phyloP scores from a whole-genome alignment of 92 coral and sea anemone genomes.

The Galaxea fascicularis region DNA sequence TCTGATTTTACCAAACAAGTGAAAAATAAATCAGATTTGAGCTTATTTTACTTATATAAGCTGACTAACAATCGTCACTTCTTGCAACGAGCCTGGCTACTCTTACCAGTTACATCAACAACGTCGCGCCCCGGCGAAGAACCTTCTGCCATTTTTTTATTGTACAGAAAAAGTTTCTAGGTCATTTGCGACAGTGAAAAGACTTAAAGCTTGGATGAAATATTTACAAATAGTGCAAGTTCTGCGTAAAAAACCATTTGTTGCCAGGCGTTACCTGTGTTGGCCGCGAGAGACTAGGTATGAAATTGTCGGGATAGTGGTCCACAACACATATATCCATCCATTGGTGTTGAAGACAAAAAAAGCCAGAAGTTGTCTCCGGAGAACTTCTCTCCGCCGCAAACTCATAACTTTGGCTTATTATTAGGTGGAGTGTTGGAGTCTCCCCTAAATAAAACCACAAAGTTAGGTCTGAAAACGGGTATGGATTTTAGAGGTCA shows the following conservation, averaged over 20 bases:
- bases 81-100: neutral
- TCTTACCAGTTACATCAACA: slow-evolving; percentile 25
- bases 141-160: slow-evolving; percentile 17
- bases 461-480: too few relatives aligned
- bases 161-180: neutral
- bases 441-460: too few relatives aligned
- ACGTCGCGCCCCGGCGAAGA: slow-evolving; percentile 3
- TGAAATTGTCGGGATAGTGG: neutral
- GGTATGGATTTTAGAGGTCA: too few relatives aligned
- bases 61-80: neutral
- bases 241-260: neutral
- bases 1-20: slow-evolving; percentile 39
- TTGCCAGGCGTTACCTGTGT: slow-evolving; percentile 31
- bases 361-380: too few relatives aligned
- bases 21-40: neutral
- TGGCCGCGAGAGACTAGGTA: slow-evolving; percentile 16
- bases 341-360: too few relatives aligned
- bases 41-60: neutral
- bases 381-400: too few relatives aligned
- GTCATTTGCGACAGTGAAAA: neutral
- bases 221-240: too few relatives aligned
- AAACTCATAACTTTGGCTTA: too few relatives aligned
- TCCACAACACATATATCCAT: too few relatives aligned
- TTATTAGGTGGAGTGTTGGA: too few relatives aligned
- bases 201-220: neutral